Conservation (phyloP, 2,113 vertebrate species). For the Elaphurus davidianus region DNA sequence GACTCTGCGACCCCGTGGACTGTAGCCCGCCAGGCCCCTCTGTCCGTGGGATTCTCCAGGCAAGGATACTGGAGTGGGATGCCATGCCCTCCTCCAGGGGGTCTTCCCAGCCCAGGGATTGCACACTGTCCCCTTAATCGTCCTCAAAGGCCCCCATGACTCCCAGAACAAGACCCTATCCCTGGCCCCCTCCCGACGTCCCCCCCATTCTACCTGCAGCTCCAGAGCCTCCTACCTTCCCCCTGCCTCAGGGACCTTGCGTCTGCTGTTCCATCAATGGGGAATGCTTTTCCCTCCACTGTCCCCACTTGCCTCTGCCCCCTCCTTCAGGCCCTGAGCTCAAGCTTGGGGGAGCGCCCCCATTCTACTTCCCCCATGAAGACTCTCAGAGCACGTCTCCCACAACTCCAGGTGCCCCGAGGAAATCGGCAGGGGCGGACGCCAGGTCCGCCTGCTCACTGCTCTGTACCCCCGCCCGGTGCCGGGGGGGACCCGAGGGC, state of each 20-base stretch:
- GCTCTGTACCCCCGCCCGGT: neutral
- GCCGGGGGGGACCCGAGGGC: rapidly evolving
- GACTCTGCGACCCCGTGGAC: neutral
- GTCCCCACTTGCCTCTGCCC: rapidly evolving
- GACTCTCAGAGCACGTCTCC: rapidly evolving
- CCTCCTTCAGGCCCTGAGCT: neutral
- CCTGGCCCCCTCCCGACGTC: rapidly evolving
- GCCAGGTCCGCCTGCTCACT: no score
- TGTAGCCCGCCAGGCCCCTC: neutral
- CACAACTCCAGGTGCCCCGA: rapidly evolving
- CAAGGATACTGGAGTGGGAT: neutral
- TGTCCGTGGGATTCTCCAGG: neutral
- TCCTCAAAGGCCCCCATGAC: neutral
- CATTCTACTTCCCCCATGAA: neutral
- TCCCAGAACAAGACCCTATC: rapidly evolving
- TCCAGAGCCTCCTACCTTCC: no score
- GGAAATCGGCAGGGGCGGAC: no score
- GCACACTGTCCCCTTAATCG: neutral
- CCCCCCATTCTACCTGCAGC: rapidly evolving
- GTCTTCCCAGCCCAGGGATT: neutral
- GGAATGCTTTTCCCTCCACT: no score
- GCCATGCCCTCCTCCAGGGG: neutral
- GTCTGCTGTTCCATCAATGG: rapidly evolving
- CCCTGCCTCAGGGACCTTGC: neutral
- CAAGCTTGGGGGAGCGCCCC: neutral